phyloP scores from a whole-genome alignment of 2,888 invertebrate species.

The Zygaena filipendulae region DNA sequence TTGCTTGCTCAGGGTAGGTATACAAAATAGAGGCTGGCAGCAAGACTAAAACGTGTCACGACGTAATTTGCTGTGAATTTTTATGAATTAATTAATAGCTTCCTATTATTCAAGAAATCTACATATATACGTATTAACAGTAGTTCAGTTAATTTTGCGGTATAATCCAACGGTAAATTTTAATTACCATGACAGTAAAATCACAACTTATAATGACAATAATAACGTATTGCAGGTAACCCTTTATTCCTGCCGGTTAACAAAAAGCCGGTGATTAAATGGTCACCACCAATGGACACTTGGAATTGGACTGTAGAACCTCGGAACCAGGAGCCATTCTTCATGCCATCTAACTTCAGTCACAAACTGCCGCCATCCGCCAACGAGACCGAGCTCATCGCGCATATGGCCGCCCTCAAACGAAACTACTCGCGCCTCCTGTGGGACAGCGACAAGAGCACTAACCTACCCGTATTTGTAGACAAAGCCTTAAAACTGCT shows the following conservation, averaged over 20 bases:
- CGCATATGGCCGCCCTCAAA: slow-evolving; percentile 52
- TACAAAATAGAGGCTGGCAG: too few species aligned
- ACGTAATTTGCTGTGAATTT: too few species aligned
- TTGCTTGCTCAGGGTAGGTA: too few species aligned
- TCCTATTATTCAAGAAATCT: too few species aligned
- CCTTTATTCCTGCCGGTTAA: slow-evolving; percentile 50
- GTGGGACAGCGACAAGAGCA: slow-evolving; percentile 78
- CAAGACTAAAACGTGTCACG: too few species aligned
- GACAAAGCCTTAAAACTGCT: slow-evolving; percentile 85
- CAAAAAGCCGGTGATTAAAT: slow-evolving; percentile 50
- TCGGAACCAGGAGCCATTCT: slow-evolving; percentile 47
- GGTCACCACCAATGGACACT: slow-evolving; percentile 55
- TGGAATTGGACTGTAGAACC: slow-evolving; percentile 55
- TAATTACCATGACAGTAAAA: too few species aligned
- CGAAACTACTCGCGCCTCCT: slow-evolving; percentile 70
- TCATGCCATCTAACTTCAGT: slow-evolving; percentile 52
- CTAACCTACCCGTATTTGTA: slow-evolving; percentile 81
- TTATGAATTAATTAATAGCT: too few species aligned
- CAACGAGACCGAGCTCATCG: slow-evolving; percentile 55
- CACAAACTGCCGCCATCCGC: slow-evolving; percentile 62
- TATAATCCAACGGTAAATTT: too few species aligned
- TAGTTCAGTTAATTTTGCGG: too few species aligned
- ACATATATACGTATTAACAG: too few species aligned
- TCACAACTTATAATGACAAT: too few species aligned
- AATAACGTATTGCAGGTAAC: slow-evolving; percentile 39